Evolutionary conservation across 2,797 vertebrate genomes (phyloP).

Genomic region (Macroramphosus scolopax): DNA sequence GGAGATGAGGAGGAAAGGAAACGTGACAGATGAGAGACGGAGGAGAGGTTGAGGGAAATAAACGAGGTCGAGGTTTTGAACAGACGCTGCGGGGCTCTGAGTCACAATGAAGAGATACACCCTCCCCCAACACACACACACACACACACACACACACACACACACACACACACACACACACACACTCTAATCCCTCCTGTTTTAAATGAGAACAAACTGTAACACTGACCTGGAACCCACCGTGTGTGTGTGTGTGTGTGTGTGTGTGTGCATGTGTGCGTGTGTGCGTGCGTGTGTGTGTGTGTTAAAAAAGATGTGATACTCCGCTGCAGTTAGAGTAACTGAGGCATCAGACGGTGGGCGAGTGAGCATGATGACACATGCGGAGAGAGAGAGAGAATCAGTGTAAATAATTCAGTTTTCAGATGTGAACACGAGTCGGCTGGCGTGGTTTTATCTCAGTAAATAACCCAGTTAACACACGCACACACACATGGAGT

Average conservation of each 20-base stretch:
- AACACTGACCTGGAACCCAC: constrained; percentile 33
- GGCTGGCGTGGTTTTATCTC: constrained; percentile 12
- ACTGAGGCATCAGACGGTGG: constrained; percentile 15
- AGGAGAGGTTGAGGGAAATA: constrained; percentile 17
- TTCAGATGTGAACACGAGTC: constrained; percentile 40
- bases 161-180: constrained; percentile 1
- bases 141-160: constrained; percentile 1
- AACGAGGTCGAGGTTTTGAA: constrained; percentile 46
- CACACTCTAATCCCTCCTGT: constrained; percentile 27
- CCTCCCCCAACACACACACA: constrained; percentile 10
- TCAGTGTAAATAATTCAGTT: constrained; percentile 51
- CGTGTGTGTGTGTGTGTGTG: no score
- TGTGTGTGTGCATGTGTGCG: no score
- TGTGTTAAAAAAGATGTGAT: constrained; percentile 46
- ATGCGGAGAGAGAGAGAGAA: constrained; percentile 14
- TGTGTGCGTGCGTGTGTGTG: neutral
- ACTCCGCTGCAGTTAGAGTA: neutral
- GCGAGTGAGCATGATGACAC: constrained; percentile 16
- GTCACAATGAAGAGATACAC: constrained; percentile 25
- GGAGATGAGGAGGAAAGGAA: neutral
- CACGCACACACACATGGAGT: neutral
- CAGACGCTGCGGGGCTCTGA: constrained; percentile 55
- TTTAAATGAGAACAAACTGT: constrained; percentile 44
- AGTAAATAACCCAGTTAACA: constrained; percentile 16
- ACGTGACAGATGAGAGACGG: neutral